Base-by-base conservation (phyloP, 2,888 invertebrate genomes). In the Nomada ferruginata region DNA sequence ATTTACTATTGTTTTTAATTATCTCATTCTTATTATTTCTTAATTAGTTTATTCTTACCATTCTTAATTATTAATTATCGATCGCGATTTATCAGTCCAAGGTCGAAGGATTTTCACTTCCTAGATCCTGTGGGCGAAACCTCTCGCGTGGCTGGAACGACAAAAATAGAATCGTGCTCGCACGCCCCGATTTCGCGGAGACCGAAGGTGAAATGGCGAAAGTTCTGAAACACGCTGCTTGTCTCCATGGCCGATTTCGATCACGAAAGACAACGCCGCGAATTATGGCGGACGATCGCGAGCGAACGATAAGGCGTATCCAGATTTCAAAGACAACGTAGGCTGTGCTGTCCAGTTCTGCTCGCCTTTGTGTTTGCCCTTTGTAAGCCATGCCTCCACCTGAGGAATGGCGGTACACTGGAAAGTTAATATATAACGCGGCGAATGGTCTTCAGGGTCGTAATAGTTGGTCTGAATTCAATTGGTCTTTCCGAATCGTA, bases 161-260 rank as follows among this genome's bases (percentile, higher is more conserved):
- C 26, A 52, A 65, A 76, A 80, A 73, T 61, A 59, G 26, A 11
- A 9, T 52, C 63, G 60, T 55, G 57, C 26, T 69, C 63, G 66
- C 80, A 74, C 44, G 69, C 71, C 71, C 83, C 72, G 76, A 76
- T 85, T 82, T 83, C 73, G 66, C 65, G 65, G 23, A 61, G 66
- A 76, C 71, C 71, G 83, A 79, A 77, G 86, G 83, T 86, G 77
- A 86, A 85, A 76, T 86, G 79, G 84, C 76, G 85, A 86, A 86
- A 86, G 85, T 78, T 66, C 42, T 53, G 60, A 74, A 61, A 59
- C 73, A 64, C 53, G 7, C 20, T 50, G 55, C 36, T 52, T 42
- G 61, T 3, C 59, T 10, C 68, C 52, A 7, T 4, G 59, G 57
- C 36, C 60, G 77, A 78, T 76, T 76, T 36, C 55, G 64, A 76